phyloP scores from a whole-genome alignment of 2,797 vertebrate species.

The Melanotaenia parkinsoni region DNA sequence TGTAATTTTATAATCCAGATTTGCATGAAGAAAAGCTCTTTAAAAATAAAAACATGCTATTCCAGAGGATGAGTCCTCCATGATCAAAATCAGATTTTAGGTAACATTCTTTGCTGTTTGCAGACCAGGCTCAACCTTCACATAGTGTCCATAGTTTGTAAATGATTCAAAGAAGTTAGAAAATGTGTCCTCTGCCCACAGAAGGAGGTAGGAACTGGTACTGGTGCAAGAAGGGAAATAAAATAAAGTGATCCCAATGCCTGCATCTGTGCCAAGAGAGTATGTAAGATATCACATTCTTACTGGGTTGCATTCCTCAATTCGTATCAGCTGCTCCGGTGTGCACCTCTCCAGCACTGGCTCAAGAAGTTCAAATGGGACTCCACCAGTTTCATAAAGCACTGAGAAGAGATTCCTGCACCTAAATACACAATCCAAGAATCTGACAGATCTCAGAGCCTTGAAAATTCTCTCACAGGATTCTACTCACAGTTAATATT shows the following conservation, averaged over 20 bases:
- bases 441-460: conserved; percentile 1
- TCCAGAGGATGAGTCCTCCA: too few relatives aligned
- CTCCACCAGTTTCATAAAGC: conserved; percentile 89
- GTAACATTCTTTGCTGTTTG: not conserved
- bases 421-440: conserved; percentile 46
- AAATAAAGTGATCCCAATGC: conserved; percentile 14
- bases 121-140: not conserved
- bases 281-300: conserved; percentile 54
- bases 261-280: not conserved
- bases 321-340: conserved; percentile 87
- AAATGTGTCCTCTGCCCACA: not conserved
- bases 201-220: not conserved
- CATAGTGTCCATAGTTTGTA: not conserved
- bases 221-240: conserved; percentile 7
- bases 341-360: conserved; percentile 91
- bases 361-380: conserved; percentile 92
- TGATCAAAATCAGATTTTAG: too few relatives aligned
- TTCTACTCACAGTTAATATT: conserved; percentile 89
- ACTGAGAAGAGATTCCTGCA: conserved; percentile 75
- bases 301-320: conserved; percentile 92
- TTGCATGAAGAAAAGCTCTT: too few relatives aligned
- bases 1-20: too few relatives aligned
- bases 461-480: not conserved
- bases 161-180: not conserved
- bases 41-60: too few relatives aligned